Base-by-base conservation (phyloP, 1,140 invertebrate genomes). In the Camponotus pennsylvanicus region DNA sequence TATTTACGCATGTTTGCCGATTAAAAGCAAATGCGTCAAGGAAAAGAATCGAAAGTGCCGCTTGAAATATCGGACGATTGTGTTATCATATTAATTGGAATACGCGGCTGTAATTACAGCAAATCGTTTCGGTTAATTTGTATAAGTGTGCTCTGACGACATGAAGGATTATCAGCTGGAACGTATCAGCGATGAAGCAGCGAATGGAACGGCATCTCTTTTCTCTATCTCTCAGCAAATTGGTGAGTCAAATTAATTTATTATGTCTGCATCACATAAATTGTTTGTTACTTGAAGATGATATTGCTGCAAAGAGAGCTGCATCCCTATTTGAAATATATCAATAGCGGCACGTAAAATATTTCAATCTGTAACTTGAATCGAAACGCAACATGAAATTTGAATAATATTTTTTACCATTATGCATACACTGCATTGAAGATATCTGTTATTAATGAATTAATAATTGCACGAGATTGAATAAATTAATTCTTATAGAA, bases 241-340 rank as follows among this genome's bases (percentile, higher is more conserved):
- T 52, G 61, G 21, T 78, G 45, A 78, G 32, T 52, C 8, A 34
- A 73, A 73, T 21, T 34, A 40, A n/a, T 57, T 73, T 57, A 7
- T 37, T 52, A 42, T 37, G n/a, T 15, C 42, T 69, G 13, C 4
- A 18, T 27, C 27, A 27, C 5, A 55, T 8, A 55, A 52, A 55
- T 73, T 55, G 15, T 73, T 77, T 63, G 37, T 40, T 76, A 75
- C 1, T 37, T 3, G 13, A 2, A 37, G 0, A 37, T 11, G n/a
- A 15, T 52, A 57, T 70, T 21, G n/a, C 5, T n/a, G 45, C 45
- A 21, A 21, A 40, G 1, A 40, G 7, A 37, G 0, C 57, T 34
- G 2, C 5, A 7, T 59, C 40, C 1, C 18, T 3, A 18, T 61
- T 61, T 18, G 1, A 32, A 52, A 42, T 45, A 42, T 45, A 37